Base-by-base conservation (phyloP, 1,140 invertebrate species). In the Acromyrmex heyeri region DNA sequence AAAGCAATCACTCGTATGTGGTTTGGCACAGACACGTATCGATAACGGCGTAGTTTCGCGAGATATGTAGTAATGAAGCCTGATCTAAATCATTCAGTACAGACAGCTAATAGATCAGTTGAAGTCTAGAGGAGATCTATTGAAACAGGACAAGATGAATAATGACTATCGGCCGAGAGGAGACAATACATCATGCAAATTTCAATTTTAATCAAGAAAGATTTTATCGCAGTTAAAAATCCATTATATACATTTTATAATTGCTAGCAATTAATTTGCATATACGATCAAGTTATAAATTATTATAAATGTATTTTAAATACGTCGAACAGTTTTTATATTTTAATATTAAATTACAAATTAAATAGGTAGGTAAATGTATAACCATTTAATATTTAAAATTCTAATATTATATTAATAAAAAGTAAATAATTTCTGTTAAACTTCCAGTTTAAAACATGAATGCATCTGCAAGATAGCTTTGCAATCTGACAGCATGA, bases 71-170 rank as follows among this genome's bases (percentile, higher is more conserved):
- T 83, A 61, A 83, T 73, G 79, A 83, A 83, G 55, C 69, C 38
- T 18, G 55, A 44, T 83, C n/a, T 83, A 83, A 75, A 83, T 83
- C 69, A 83, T 83, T 30, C 79, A 16, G 14, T 21, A 69, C 10
- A 48, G 69, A 83, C 79, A 75, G 69, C 79, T 48, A 83, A 50
- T 83, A 24, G 79, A 83, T 61, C 57, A 34, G 69, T 12, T 48
- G 3, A 34, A 73, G 38, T 61, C 67, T 16, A 5, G 30, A 55
- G 44, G 55, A 24, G n/a, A 83, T 72, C 55, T 48, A 82, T 72
- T 24, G 34, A 1, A 55, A 82, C 78, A 30, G 48, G 79, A 75
- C 79, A 38, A 24, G 18, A 10, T 83, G 79, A 83, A 30, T 75
- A 73, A 83, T 83, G 67, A 59, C 27, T 57, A 16, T 81, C 64